Conservation (phyloP, 2,888 invertebrate species). For the Noctua fimbriata region DNA sequence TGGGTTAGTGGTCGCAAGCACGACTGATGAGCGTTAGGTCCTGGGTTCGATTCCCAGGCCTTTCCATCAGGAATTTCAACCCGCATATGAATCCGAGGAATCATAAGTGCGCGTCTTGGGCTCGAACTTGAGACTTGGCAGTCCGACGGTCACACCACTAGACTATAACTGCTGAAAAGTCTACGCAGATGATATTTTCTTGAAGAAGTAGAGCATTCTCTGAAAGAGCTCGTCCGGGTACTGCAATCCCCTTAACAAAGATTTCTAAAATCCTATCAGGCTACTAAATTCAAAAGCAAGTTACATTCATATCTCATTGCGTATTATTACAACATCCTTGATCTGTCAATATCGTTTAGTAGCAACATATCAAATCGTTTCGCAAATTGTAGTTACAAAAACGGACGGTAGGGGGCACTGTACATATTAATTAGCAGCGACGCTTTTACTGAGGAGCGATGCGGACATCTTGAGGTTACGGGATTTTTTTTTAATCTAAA, state of each 20-base stretch:
- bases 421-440: constrained; percentile 65
- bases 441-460: constrained; percentile 5
- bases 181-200: no score
- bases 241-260: background rate
- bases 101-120: no score
- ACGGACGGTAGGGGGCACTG: constrained; percentile 45
- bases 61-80: no score
- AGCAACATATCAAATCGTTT: constrained; percentile 48
- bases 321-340: constrained; percentile 24
- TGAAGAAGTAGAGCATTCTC: background rate
- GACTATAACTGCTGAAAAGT: no score
- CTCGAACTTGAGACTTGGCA: no score
- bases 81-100: no score
- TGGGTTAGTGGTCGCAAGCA: no score
- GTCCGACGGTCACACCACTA: no score
- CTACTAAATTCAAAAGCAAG: background rate
- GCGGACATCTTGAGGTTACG: constrained; percentile 37
- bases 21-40: no score
- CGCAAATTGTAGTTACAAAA: constrained; percentile 66
- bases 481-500: no score
- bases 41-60: no score
- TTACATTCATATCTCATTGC: background rate
- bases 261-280: background rate
- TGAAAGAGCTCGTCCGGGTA: background rate
- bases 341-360: constrained; percentile 64